A percentile compares a stretch with the other conserved stretches of the same genome.
These are phyloP conservation scores for Acanthiza pusilla DNA, from an alignment of 2,797 vertebrate genomes.

Conservation along the genomic window DNA sequence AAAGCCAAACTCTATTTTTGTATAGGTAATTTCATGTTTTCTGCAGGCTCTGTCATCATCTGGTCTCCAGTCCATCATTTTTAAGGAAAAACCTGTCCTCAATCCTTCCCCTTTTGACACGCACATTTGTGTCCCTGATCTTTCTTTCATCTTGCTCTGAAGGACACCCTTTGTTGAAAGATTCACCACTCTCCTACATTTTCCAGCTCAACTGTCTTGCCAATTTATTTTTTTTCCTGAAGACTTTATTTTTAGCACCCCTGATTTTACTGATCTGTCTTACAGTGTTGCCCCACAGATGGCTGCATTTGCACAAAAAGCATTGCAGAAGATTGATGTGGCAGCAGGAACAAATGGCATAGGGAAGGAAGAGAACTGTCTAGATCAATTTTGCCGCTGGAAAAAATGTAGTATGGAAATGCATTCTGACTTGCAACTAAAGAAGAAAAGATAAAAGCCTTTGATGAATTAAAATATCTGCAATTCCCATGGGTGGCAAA, in stretches of 20 bases:
- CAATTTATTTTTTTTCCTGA: not conserved
- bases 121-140: not conserved
- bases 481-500: not conserved
- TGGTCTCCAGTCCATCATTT: not conserved
- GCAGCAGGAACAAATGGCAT: constrained; percentile 12
- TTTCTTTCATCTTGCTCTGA: not conserved
- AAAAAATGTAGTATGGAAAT: constrained; percentile 5
- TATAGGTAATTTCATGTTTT: not conserved
- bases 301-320: constrained; percentile 22
- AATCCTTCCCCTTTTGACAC: not conserved
- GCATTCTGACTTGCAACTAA: not conserved
- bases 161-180: not conserved
- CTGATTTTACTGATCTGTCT: not conserved
- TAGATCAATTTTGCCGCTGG: not conserved
- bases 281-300: constrained; percentile 38
- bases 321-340: constrained; percentile 19
- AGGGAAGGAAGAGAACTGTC: not conserved
- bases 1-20: not conserved
- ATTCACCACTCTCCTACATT: not conserved
- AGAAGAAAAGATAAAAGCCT: not conserved
- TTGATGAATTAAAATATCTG: not conserved
- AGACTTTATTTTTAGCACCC: constrained; percentile 26
- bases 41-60: not conserved
- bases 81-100: not conserved
- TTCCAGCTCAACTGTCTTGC: not conserved